Base-by-base conservation (phyloP, 2,797 vertebrate species). In the Cephalopachus bancanus region DNA sequence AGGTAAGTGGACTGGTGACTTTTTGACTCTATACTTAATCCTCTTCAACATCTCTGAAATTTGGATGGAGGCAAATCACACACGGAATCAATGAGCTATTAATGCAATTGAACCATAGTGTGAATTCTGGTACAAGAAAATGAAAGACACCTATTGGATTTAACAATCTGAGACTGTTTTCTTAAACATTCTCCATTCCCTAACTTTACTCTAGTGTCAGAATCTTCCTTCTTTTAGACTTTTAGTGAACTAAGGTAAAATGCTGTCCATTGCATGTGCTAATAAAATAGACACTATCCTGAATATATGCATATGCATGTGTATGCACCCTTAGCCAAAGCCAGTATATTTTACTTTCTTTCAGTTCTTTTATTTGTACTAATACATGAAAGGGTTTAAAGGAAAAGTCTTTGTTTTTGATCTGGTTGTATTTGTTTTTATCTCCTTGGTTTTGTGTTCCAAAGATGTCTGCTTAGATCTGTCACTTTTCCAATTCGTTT, bases 361-460 rank as follows among this genome's bases (percentile, higher is more conserved):
- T 57, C n/a, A 44, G 2, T 81, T 90, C 55, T 91, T 94, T 69
- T 67, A 51, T 91, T 49, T 12, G 9, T 86, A 37, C 20, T n/a
- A 17, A 30, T 92, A 71, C 53, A n/a, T 89, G 85, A 91, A 92
- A 95, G 67, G 55, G 10, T 80, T 90, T 97, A 51, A 69, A 83
- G 80, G 86, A 90, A 94, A 80, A 37, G 28, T 30, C n/a, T 92
- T 94, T 97, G 74, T 81, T 95, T 96, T 89, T 93, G 14, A 96
- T 96, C 80, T 83, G 81, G 72, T 90, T 89, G 5, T 95, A 95
- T 97, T 98, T 98, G 96, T 98, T 97, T 97, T 71, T 85, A 62
- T 93, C 93, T 97, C 80, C 80, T 88, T 97, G 81, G 93, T 95
- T 97, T 96, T 97, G 80, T 97, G 94, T 98, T 97, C 87, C 72